Conservation (phyloP, 1,140 invertebrate genomes). For the Drosophila punjabiensis region DNA sequence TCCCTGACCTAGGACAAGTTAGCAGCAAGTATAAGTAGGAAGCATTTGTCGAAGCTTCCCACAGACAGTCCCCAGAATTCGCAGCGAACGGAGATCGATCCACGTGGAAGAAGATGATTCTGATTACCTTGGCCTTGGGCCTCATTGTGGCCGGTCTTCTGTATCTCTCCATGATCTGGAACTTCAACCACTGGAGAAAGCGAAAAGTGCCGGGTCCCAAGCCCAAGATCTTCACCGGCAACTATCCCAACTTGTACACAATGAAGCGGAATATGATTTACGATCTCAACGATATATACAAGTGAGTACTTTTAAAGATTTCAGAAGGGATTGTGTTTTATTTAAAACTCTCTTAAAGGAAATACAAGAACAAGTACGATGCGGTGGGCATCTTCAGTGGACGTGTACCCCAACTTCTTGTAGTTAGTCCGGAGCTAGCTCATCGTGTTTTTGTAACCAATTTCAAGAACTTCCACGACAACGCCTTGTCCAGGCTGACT, state of each 20-base stretch:
- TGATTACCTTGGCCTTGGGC: conserved; percentile 47
- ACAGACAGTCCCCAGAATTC: conserved; percentile 4
- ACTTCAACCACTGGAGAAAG: conserved; percentile 81
- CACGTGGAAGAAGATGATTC: conserved; percentile 27
- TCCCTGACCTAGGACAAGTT: neutral
- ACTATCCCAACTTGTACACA: conserved; percentile 60
- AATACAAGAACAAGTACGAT: conserved; percentile 60
- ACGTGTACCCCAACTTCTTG: conserved; percentile 80
- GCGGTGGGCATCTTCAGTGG: conserved; percentile 70
- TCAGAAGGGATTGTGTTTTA: too few relatives aligned
- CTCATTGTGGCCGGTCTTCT: conserved; percentile 37
- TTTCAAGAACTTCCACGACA: conserved; percentile 85
- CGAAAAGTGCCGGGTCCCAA: conserved; percentile 68
- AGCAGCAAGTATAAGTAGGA: conserved; percentile 15
- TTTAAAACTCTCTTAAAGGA: conserved; percentile 1
- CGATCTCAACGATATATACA: conserved; percentile 69
- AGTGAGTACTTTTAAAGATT: too few relatives aligned
- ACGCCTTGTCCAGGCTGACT: conserved; percentile 53
- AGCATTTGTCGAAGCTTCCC: neutral
- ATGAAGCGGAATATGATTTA: conserved; percentile 62
- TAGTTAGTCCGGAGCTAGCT: conserved; percentile 86
- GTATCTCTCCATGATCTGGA: conserved; percentile 78
- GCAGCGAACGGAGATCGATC: conserved; percentile 7
- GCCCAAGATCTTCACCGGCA: conserved; percentile 72
- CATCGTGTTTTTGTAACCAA: conserved; percentile 86